Evolutionary conservation across 2,888 invertebrate genomes (phyloP).

Genomic region (Panopea generosa): DNA sequence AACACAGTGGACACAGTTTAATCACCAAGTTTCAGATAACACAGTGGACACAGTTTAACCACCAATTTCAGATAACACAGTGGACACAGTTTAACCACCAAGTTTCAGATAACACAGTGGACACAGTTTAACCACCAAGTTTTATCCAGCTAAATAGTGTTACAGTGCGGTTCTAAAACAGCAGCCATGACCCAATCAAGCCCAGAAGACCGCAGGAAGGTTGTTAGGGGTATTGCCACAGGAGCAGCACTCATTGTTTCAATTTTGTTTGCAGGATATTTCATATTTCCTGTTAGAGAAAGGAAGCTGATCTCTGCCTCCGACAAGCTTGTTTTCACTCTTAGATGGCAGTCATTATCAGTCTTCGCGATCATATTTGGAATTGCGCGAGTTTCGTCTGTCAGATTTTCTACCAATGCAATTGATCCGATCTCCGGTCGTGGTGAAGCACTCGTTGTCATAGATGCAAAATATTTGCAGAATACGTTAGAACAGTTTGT

Average conservation of each 20-base stretch:
- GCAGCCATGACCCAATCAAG: too few relatives aligned
- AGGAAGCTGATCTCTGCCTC: not conserved
- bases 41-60: too few relatives aligned
- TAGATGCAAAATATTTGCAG: slow-evolving; percentile 39
- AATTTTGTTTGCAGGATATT: slow-evolving; percentile 13
- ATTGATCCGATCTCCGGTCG: slow-evolving; percentile 59
- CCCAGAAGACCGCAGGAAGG: too few relatives aligned
- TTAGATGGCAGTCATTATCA: slow-evolving; percentile 61
- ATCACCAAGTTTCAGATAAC: too few relatives aligned
- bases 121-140: too few relatives aligned
- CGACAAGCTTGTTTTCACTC: slow-evolving; percentile 60
- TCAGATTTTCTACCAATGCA: slow-evolving; percentile 48
- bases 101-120: too few relatives aligned
- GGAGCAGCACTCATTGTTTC: not conserved
- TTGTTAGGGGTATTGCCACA: too few relatives aligned
- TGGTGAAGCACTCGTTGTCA: slow-evolving; percentile 52
- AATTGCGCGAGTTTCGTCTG: slow-evolving; percentile 34
- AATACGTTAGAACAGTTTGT: slow-evolving; percentile 67
- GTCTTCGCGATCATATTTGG: slow-evolving; percentile 43
- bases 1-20: too few relatives aligned
- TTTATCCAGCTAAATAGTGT: too few relatives aligned
- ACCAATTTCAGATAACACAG: too few relatives aligned
- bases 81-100: too few relatives aligned
- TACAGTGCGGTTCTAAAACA: too few relatives aligned
- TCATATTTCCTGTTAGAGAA: slow-evolving; percentile 23